Conservation (phyloP, 2,888 invertebrate species). For the Theodoxus fluviatilis region DNA sequence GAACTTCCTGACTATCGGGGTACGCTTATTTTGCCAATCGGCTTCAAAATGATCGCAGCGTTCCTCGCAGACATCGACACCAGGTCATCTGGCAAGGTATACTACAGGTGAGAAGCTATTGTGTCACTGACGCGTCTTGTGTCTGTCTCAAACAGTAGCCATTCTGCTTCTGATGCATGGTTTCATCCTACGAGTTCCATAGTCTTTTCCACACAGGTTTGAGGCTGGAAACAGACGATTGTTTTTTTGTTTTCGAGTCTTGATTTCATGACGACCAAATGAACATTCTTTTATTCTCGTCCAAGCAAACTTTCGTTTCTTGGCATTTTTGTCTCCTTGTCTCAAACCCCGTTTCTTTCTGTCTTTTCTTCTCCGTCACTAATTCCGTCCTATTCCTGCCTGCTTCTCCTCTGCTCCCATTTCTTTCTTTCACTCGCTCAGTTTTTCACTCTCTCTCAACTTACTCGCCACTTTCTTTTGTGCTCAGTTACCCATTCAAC, state of each 20-base stretch:
- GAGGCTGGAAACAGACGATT: too few relatives aligned
- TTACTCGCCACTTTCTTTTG: too few relatives aligned
- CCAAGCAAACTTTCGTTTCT: too few relatives aligned
- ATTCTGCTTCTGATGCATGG: background rate
- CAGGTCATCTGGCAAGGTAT: constrained; percentile 75
- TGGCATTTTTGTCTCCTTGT: too few relatives aligned
- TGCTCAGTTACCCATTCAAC: too few relatives aligned
- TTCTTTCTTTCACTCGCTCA: background rate
- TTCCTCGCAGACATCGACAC: constrained; percentile 92
- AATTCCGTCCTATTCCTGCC: background rate
- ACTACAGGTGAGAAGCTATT: constrained; percentile 69
- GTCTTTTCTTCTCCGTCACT: too few relatives aligned
- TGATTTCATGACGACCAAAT: too few relatives aligned
- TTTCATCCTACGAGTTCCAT: background rate
- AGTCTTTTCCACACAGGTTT: background rate
- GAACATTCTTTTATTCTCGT: too few relatives aligned
- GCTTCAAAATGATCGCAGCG: constrained; percentile 85
- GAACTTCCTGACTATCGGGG: constrained; percentile 86
- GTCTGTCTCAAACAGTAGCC: background rate
- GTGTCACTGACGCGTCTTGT: background rate
- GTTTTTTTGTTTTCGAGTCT: too few relatives aligned
- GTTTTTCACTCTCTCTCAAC: background rate
- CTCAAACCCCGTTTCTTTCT: too few relatives aligned
- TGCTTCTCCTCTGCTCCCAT: background rate
- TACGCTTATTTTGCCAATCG: constrained; percentile 73